Conservation (phyloP, 2,113 vertebrate species). For the Oryzias javanicus region DNA sequence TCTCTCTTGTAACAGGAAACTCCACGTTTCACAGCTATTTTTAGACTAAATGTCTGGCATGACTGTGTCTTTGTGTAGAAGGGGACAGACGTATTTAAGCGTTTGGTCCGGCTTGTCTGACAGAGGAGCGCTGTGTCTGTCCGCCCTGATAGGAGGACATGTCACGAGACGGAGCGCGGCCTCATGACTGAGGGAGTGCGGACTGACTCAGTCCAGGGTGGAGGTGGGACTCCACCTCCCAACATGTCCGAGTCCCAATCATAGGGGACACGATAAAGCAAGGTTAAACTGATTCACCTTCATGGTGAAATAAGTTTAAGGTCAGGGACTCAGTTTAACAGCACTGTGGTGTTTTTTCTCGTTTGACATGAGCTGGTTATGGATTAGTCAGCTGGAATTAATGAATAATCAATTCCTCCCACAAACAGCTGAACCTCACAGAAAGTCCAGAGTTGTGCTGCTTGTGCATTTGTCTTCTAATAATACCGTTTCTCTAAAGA, state of each 20-base stretch:
- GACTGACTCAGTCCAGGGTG: slow-evolving; percentile 15
- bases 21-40: neutral
- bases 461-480: too few species aligned
- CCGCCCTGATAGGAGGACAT: slow-evolving; percentile 42
- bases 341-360: slow-evolving; percentile 1
- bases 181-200: slow-evolving; percentile 44
- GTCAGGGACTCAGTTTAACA: slow-evolving; percentile 7
- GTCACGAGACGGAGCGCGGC: slow-evolving; percentile 55
- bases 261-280: neutral
- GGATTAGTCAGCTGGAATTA: slow-evolving; percentile 31
- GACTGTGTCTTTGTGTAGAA: neutral
- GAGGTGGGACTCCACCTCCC: slow-evolving; percentile 28
- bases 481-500: too few species aligned
- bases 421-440: neutral
- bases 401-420: slow-evolving; percentile 45
- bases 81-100: neutral
- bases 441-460: too few species aligned
- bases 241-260: too few species aligned
- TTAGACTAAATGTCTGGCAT: neutral
- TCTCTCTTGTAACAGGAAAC: slow-evolving; percentile 1
- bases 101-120: slow-evolving; percentile 10
- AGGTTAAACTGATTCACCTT: neutral
- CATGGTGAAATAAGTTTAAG: slow-evolving; percentile 10
- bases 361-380: slow-evolving; percentile 25
- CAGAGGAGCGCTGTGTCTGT: slow-evolving; percentile 44